Evolutionary conservation across 2,888 invertebrate genomes (phyloP).

Genomic region (Metalampra italica): DNA sequence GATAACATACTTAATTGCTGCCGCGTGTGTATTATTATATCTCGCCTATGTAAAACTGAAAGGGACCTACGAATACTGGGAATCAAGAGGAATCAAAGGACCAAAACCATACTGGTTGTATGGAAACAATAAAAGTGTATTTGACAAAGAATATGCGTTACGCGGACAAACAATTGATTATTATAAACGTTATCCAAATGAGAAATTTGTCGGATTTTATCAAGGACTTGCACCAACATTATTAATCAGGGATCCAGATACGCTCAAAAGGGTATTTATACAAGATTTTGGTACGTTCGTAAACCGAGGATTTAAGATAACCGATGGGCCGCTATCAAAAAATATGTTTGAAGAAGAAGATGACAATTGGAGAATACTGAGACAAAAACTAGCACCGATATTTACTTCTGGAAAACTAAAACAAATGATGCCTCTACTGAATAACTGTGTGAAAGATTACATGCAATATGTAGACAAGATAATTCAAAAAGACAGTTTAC

Average conservation of each 20-base stretch:
- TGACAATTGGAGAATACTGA: slow-evolving; percentile 34
- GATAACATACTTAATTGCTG: slow-evolving; percentile 1
- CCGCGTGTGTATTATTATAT: neutral
- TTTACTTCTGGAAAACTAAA: slow-evolving; percentile 45
- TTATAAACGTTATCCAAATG: slow-evolving; percentile 30
- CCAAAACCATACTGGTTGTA: slow-evolving; percentile 32
- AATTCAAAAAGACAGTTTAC: slow-evolving; percentile 16
- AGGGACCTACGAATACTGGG: slow-evolving; percentile 23
- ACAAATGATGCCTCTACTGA: slow-evolving; percentile 28
- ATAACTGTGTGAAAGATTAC: slow-evolving; percentile 31
- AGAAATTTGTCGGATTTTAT: slow-evolving; percentile 44
- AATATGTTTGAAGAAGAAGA: slow-evolving; percentile 42
- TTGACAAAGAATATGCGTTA: slow-evolving; percentile 14
- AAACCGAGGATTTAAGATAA: slow-evolving; percentile 37
- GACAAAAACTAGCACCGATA: slow-evolving; percentile 35
- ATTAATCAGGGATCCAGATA: slow-evolving; percentile 42
- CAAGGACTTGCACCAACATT: slow-evolving; percentile 38
- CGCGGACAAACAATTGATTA: neutral
- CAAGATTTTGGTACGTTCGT: slow-evolving; percentile 45
- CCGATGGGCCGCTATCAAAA: slow-evolving; percentile 34
- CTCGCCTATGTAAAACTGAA: neutral
- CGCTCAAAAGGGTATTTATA: slow-evolving; percentile 41
- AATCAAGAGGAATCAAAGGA: slow-evolving; percentile 33
- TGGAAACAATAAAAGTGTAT: slow-evolving; percentile 13
- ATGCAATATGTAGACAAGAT: slow-evolving; percentile 26